These are phyloP conservation scores for Elysia crispata DNA, from an alignment of 2,888 invertebrate genomes.

Conservation along the genomic window DNA sequence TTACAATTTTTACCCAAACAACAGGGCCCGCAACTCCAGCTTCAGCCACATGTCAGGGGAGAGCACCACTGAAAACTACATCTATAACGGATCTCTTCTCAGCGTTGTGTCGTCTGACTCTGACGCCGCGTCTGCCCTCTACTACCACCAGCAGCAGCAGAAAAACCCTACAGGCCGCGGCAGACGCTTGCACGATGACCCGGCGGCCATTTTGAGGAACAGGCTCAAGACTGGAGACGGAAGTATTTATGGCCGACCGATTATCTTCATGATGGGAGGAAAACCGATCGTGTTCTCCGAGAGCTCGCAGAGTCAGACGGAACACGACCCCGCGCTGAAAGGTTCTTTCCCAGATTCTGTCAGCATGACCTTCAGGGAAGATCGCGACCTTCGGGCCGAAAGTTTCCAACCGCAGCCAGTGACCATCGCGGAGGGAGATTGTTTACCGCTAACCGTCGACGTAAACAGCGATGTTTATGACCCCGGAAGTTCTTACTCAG, in stretches of 20 bases:
- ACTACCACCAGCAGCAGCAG: background rate
- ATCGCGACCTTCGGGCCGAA: too few relatives aligned
- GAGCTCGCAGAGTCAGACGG: background rate
- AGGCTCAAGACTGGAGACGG: background rate
- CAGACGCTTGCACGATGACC: background rate
- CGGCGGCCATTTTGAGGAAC: background rate
- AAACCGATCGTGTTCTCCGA: background rate
- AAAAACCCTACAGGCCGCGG: background rate
- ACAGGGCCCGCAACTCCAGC: background rate
- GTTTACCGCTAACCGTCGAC: background rate
- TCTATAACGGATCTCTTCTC: conserved; percentile 40
- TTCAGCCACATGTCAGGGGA: background rate
- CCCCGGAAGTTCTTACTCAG: background rate
- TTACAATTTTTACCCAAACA: background rate
- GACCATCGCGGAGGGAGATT: background rate
- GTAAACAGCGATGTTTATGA: background rate
- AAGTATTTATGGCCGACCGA: background rate
- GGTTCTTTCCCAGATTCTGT: too few relatives aligned
- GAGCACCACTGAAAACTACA: conserved; percentile 27
- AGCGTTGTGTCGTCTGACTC: background rate
- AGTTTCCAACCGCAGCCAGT: background rate
- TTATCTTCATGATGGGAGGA: conserved; percentile 10
- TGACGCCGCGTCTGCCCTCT: background rate
- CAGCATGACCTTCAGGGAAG: background rate
- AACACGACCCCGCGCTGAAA: too few relatives aligned